A percentile compares a stretch with the other conserved stretches of the same genome.
Conservation (phyloP, 2,888 invertebrate genomes). For the Lasioglossum marginatum region DNA sequence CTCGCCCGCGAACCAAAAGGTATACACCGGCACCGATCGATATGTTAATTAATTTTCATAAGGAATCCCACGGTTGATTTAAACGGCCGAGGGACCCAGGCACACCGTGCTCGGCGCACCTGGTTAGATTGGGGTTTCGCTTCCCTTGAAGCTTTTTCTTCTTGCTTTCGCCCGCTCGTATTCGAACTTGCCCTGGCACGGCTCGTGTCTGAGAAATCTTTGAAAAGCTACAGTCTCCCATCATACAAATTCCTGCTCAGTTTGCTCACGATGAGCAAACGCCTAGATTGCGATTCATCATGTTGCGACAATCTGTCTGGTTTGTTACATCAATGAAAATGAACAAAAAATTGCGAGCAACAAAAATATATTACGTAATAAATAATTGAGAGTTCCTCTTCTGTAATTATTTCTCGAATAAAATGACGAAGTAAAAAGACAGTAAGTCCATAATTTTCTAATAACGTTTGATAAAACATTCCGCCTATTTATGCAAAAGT, state of each 20-base stretch:
- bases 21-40: conserved; percentile 61
- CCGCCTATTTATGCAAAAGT: no score
- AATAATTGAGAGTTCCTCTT: no score
- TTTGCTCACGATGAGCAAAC: no score
- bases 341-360: no score
- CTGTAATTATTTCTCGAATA: no score
- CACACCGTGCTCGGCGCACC: conserved; percentile 51
- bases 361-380: no score
- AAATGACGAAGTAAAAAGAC: no score
- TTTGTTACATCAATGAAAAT: no score
- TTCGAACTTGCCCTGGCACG: background rate
- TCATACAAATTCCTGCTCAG: background rate
- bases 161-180: background rate
- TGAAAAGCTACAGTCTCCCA: background rate
- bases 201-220: background rate
- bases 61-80: conserved; percentile 72
- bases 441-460: no score
- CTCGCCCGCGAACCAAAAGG: background rate
- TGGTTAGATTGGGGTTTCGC: conserved; percentile 49
- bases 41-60: conserved; percentile 80
- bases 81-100: conserved; percentile 30
- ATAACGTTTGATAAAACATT: no score
- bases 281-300: no score
- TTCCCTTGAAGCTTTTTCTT: background rate
- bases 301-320: no score